These are phyloP conservation scores for Schizaphis graminum DNA, from an alignment of 2,888 invertebrate species.

Conservation along the genomic window DNA sequence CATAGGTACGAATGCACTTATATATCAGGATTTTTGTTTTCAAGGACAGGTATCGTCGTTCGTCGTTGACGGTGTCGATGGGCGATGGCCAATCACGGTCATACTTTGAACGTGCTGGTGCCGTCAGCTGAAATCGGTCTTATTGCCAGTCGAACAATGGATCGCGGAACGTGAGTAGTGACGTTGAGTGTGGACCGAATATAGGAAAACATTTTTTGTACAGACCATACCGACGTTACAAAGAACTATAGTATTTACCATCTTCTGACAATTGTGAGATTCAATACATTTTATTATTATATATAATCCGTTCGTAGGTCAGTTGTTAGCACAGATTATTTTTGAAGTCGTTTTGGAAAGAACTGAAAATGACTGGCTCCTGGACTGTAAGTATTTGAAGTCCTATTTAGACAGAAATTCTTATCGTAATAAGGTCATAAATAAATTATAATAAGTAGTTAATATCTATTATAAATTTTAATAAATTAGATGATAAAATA, in stretches of 20 bases:
- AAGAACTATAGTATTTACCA: not conserved
- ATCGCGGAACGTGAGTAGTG: not conserved
- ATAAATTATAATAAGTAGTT: not conserved
- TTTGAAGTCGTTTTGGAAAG: not conserved
- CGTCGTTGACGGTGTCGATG: not conserved
- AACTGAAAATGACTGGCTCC: slow-evolving; percentile 5
- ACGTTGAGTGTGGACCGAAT: not conserved
- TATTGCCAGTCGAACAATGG: not conserved
- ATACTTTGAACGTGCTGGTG: not conserved
- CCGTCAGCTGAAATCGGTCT: not conserved
- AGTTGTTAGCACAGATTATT: not conserved
- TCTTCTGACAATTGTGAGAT: not conserved
- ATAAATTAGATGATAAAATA: not conserved
- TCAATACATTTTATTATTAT: not conserved
- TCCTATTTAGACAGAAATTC: not conserved
- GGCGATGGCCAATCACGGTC: not conserved
- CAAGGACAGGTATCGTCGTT: not conserved
- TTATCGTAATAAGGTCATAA: not conserved
- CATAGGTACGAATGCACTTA: not conserved
- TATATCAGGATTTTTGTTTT: not conserved
- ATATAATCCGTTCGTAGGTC: not conserved
- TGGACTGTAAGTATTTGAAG: slow-evolving; percentile 12
- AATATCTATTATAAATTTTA: not conserved
- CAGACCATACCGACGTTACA: not conserved
- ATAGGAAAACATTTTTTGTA: not conserved